A percentile compares a stretch with the other conserved stretches of the same genome.
Conservation (phyloP, 2,797 vertebrate genomes). For the Anguilla pacifica region DNA sequence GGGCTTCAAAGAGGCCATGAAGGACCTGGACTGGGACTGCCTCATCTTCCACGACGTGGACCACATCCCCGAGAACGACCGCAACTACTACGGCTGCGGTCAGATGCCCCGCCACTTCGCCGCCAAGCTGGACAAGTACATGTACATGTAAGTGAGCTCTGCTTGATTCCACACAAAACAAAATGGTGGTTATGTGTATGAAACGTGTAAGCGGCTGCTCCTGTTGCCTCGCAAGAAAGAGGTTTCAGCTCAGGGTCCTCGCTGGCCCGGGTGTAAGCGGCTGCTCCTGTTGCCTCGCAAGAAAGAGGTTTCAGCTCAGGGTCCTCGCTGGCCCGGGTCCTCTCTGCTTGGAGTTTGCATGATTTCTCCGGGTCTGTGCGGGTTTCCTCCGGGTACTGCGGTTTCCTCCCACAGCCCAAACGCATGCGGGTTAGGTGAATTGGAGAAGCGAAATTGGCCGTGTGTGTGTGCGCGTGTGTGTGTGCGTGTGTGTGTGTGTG, state of each 20-base stretch:
- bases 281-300: no score
- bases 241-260: background rate
- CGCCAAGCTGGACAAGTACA: conserved; percentile 80
- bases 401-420: no score
- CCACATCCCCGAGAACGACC: conserved; percentile 80
- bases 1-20: conserved; percentile 82
- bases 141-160: conserved; percentile 76
- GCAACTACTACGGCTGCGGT: conserved; percentile 81
- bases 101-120: conserved; percentile 84
- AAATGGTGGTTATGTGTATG: no score
- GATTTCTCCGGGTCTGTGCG: no score
- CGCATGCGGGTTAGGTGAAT: no score
- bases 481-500: background rate
- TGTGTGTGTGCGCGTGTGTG: background rate
- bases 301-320: background rate
- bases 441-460: background rate
- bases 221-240: no score
- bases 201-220: no score
- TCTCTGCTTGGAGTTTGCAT: no score
- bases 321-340: background rate
- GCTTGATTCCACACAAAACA: background rate
- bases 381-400: no score
- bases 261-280: no score
- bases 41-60: conserved; percentile 83
- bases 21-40: conserved; percentile 76